Percentiles rank a stretch among this genome's conserved stretches.
These are phyloP conservation scores for Eudasyphora cyanicolor DNA, from an alignment of 2,888 invertebrate species.

Conservation along the genomic window DNA sequence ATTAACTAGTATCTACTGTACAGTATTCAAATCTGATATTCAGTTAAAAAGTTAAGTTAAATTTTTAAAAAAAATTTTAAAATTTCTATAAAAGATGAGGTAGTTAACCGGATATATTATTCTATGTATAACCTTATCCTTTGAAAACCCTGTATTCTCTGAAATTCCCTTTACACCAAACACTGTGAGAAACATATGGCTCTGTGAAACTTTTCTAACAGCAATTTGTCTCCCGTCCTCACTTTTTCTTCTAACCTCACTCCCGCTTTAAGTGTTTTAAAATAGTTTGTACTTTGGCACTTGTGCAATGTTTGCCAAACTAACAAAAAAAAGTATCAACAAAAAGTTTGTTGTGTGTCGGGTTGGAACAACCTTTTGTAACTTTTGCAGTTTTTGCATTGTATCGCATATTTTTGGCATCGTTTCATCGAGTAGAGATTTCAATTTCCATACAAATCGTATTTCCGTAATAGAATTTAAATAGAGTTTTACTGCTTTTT, in stretches of 20 bases:
- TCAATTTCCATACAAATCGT: constrained; percentile 14
- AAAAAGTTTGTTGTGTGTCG: neutral
- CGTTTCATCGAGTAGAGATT: neutral
- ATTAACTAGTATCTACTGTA: no score
- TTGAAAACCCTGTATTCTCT: no score
- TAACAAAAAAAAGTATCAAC: neutral
- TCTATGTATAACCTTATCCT: no score
- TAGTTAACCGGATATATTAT: no score
- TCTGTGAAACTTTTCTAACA: neutral
- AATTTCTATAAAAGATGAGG: no score
- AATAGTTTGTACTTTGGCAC: constrained; percentile 3
- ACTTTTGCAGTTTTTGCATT: constrained; percentile 17
- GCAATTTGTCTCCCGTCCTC: neutral
- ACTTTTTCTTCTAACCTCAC: neutral
- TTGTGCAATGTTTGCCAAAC: constrained; percentile 16
- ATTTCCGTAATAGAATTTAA: constrained; percentile 32
- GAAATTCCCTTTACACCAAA: no score
- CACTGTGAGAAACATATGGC: neutral
- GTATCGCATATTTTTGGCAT: neutral
- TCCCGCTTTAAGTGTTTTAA: neutral
- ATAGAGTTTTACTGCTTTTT: neutral
- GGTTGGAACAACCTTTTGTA: constrained; percentile 8
- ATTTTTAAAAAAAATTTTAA: no score
- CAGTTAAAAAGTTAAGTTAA: no score
- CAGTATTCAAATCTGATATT: no score